Evolutionary conservation across 1,140 invertebrate genomes (phyloP).

Genomic region (Procambarus clarkii): DNA sequence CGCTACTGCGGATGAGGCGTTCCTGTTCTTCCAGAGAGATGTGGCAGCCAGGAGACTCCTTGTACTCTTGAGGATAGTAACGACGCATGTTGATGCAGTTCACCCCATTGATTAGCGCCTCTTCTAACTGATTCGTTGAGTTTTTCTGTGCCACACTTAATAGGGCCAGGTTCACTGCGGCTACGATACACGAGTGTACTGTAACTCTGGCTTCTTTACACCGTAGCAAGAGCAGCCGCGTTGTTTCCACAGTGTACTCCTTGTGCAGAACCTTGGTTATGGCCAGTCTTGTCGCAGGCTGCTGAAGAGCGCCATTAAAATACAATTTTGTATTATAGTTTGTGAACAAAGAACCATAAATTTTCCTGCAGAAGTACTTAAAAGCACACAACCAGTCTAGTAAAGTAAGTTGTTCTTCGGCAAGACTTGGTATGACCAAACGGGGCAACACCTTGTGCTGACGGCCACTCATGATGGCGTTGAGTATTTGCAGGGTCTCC

Average conservation of each 20-base stretch:
- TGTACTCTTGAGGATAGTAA: conserved; percentile 5
- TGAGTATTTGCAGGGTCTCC: conserved; percentile 18
- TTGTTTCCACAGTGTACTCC: neutral
- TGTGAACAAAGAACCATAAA: neutral
- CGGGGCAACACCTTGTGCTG: neutral
- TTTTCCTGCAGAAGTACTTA: neutral
- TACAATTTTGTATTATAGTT: conserved; percentile 26
- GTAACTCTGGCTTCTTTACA: conserved; percentile 24
- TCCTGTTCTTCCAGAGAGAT: conserved; percentile 37
- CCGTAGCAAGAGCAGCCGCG: neutral
- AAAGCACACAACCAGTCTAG: neutral
- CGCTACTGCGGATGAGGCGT: neutral
- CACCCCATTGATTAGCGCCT: neutral
- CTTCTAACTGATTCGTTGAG: neutral
- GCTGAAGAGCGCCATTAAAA: conserved; percentile 15
- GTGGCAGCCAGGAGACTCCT: conserved; percentile 26
- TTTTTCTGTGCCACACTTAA: neutral
- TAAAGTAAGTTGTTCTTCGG: neutral
- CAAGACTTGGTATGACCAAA: neutral
- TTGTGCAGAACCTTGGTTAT: conserved; percentile 8
- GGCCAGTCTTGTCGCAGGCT: neutral
- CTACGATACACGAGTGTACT: conserved; percentile 35
- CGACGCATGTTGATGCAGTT: conserved; percentile 46
- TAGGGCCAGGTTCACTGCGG: conserved; percentile 22
- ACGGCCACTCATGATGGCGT: conserved; percentile 13